Evolutionary conservation across 2,888 invertebrate species (phyloP).

Genomic region (Eucera pruinosa): DNA sequence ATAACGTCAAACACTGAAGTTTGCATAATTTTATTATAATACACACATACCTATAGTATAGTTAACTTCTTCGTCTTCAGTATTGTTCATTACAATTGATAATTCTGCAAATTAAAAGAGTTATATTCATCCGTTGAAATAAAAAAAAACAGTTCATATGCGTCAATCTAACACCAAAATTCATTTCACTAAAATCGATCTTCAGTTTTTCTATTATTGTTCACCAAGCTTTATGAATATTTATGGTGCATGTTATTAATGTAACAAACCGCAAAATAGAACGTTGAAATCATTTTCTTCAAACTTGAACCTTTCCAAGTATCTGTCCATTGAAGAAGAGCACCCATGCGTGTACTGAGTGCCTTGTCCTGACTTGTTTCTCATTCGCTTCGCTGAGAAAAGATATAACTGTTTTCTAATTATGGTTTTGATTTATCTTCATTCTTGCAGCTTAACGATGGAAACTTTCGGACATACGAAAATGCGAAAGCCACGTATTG

Average conservation of each 20-base stretch:
- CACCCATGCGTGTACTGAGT: slow-evolving; percentile 6
- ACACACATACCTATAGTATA: too few species aligned
- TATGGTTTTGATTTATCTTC: slow-evolving; percentile 10
- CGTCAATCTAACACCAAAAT: background rate
- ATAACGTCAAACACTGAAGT: too few species aligned
- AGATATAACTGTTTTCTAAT: slow-evolving; percentile 22
- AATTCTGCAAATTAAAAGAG: too few species aligned
- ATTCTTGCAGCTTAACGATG: background rate
- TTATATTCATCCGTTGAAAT: too few species aligned
- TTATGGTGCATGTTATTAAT: too few species aligned
- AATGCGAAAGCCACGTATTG: slow-evolving; percentile 22
- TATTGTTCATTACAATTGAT: too few species aligned
- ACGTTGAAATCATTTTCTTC: background rate
- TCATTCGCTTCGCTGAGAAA: background rate
- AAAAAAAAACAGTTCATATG: too few species aligned
- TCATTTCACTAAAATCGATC: background rate
- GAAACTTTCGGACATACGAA: slow-evolving; percentile 31
- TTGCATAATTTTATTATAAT: too few species aligned
- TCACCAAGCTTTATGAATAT: too few species aligned
- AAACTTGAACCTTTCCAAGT: background rate
- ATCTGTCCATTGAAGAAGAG: background rate
- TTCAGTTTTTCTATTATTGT: too few species aligned
- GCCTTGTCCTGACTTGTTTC: background rate
- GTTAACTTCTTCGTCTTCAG: too few species aligned
- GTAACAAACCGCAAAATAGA: background rate